Evolutionary conservation across 2,888 invertebrate species (phyloP).

Genomic region (Lacanobia oleracea): DNA sequence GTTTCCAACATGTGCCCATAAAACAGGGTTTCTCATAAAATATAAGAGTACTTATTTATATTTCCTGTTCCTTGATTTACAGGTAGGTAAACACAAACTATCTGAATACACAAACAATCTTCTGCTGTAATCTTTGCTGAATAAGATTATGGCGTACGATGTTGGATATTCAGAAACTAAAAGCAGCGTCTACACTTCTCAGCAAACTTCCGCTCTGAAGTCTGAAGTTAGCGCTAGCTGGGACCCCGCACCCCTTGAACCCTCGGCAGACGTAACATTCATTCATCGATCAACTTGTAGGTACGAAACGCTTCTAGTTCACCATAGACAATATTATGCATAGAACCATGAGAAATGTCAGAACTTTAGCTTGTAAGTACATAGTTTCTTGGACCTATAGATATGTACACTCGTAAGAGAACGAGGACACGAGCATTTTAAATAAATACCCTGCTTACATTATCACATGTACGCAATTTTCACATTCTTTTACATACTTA

Average conservation of each 20-base stretch:
- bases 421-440: neutral
- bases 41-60: too few species aligned
- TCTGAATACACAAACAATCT: too few species aligned
- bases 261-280: neutral
- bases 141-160: too few species aligned
- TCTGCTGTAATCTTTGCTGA: too few species aligned
- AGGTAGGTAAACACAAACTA: too few species aligned
- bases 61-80: too few species aligned
- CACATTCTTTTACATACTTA: neutral
- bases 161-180: too few species aligned
- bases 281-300: neutral
- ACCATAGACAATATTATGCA: too few species aligned
- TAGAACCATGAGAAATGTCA: neutral
- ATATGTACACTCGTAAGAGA: neutral
- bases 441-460: neutral
- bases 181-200: slow-evolving; percentile 1
- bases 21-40: neutral
- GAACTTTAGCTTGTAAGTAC: neutral
- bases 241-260: neutral
- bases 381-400: neutral
- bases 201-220: neutral
- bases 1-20: neutral
- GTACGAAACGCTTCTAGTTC: neutral
- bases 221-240: too few species aligned
- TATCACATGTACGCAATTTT: neutral